A percentile compares a stretch with the other conserved stretches of the same genome.
phyloP scores from a whole-genome alignment of 23 tunicate species.

The Ciona savignyi region DNA sequence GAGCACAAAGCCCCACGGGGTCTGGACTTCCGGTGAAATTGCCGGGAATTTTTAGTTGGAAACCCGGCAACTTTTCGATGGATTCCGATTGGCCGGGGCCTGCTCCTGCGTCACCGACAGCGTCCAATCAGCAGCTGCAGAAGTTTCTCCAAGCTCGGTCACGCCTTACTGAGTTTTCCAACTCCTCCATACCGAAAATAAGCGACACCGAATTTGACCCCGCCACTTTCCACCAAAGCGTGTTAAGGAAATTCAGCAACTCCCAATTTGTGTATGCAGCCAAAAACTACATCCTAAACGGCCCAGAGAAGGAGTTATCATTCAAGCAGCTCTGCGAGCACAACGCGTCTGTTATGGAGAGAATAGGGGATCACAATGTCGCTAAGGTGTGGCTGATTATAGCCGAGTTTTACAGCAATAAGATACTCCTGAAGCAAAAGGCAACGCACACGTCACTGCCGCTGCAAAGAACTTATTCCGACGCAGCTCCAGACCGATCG shows the following conservation, averaged over 20 bases:
- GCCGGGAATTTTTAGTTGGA: conserved; percentile 12
- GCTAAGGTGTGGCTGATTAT: conserved; percentile 47
- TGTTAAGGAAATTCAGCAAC: neutral
- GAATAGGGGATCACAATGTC: conserved; percentile 15
- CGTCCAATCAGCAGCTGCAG: neutral
- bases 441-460: neutral
- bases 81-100: neutral
- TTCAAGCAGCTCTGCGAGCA: conserved; percentile 26
- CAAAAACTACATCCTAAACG: conserved; percentile 32
- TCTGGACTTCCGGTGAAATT: neutral
- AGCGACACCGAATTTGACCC: conserved; percentile 8
- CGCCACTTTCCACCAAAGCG: neutral
- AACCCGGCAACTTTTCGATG: conserved; percentile 3
- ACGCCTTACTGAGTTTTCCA: neutral
- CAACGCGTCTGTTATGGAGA: conserved; percentile 31
- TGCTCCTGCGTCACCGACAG: neutral
- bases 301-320: conserved; percentile 6
- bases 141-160: conserved; percentile 4
- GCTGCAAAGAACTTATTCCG: neutral
- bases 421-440: neutral
- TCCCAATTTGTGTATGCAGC: conserved; percentile 20
- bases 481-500: neutral
- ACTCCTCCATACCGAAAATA: neutral
- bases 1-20: conserved; percentile 35
- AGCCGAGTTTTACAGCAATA: conserved; percentile 22